Evolutionary conservation across 2,113 vertebrate genomes (phyloP), one percentile per base, ranked within the genome.

Genomic region (Taurulus bubalis): DNA sequence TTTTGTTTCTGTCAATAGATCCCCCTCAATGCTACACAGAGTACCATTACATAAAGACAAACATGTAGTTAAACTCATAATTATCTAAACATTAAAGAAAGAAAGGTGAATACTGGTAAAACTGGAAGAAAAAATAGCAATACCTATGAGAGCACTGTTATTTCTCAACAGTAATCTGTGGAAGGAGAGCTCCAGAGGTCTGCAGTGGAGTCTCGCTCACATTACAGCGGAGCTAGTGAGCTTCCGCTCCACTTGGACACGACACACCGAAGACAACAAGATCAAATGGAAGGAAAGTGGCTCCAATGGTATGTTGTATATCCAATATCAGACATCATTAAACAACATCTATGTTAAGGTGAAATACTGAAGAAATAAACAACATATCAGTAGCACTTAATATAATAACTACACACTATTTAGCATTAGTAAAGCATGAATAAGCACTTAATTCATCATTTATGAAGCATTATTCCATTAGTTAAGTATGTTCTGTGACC

Each of bases 231-330:
- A 98, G 70, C 94, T 99, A 85, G 94, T 95, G 76, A 95, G 95
- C 62, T 98, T 99, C 93, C 96, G 97, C 38, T 94, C 96, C 53
- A 96, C 96, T 2, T 99, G 97, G 97, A 94, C 91, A 66, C 95
- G 96, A 69, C 94, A 96, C 92, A 97, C 97, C 65, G 97, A 99
- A 85, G 97, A 98, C 91, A 98, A 99, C 95, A 99, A 98, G 89
- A 94, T 97, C 84, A 97, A 97, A 81, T 98, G 97, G 97, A 98
- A 97, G 91, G 96, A 98, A 47, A 91, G 94, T 77, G 95, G 96
- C 1, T 95, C 95, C 8, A 97, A 97, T 10, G 96, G 97, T 97
- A 87, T 7, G 82, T 72, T 4, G 8, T 32, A 20, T 24, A 16
- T 10, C 38, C 15, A 28, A 40, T 34, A 62, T 70, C 30, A 30